These are phyloP conservation scores for Limnodromus scolopaceus DNA, from an alignment of 2,797 vertebrate species.

Conservation along the genomic window DNA sequence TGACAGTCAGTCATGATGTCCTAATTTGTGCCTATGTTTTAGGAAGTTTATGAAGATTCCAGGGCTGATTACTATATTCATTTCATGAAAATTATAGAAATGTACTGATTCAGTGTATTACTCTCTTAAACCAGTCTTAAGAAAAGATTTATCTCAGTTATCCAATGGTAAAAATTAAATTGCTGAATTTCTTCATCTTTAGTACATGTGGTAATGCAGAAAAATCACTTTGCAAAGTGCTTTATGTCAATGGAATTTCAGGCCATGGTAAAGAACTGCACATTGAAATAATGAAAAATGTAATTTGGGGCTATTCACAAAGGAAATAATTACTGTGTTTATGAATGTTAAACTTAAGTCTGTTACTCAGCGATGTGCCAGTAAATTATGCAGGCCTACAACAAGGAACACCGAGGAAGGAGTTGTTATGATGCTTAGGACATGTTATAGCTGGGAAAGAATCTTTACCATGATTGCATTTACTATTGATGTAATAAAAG, in stretches of 20 bases:
- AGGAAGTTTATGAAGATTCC: neutral
- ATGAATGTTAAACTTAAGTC: neutral
- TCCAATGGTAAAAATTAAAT: neutral
- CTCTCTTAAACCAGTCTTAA: neutral
- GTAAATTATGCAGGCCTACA: neutral
- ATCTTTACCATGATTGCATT: neutral
- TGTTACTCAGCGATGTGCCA: neutral
- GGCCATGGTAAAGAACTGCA: neutral
- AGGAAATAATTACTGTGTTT: neutral
- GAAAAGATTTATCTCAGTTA: slow-evolving; percentile 13
- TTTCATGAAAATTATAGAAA: neutral
- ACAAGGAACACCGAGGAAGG: neutral
- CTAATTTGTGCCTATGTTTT: neutral
- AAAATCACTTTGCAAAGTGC: neutral
- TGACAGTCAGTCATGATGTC: neutral
- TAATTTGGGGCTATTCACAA: neutral
- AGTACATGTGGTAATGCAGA: neutral
- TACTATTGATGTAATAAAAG: neutral
- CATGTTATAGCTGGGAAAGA: neutral
- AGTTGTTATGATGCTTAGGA: neutral
- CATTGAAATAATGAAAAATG: neutral
- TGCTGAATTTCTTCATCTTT: neutral
- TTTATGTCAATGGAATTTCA: neutral
- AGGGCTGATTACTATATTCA: neutral
- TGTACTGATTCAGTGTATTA: neutral